phyloP scores from a whole-genome alignment of 2,888 invertebrate genomes.

The Anticlea derivata region DNA sequence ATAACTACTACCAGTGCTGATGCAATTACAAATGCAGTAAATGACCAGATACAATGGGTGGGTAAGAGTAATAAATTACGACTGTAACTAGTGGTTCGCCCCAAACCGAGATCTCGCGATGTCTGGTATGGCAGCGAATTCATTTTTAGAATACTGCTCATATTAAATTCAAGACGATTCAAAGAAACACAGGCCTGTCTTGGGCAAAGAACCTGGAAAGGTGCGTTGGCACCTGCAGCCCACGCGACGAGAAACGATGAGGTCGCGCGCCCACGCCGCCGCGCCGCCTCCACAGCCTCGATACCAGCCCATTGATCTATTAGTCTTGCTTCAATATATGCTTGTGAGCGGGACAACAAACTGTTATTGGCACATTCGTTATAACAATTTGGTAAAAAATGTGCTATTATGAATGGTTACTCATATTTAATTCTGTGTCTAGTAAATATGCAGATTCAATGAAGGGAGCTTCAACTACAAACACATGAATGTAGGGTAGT shows the following conservation, averaged over 20 bases:
- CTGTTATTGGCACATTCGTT: constrained; percentile 35
- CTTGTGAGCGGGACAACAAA: constrained; percentile 37
- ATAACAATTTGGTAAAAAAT: constrained; percentile 27
- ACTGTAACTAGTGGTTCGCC: constrained; percentile 34
- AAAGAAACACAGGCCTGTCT: background rate
- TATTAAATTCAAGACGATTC: background rate
- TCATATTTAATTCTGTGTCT: constrained; percentile 17
- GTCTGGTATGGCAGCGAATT: background rate
- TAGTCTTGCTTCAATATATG: constrained; percentile 23
- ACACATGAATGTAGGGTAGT: background rate
- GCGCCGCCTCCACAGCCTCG: constrained; percentile 41
- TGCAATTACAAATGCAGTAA: constrained; percentile 25
- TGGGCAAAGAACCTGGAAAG: constrained; percentile 61
- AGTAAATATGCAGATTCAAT: constrained; percentile 8
- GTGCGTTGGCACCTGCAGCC: constrained; percentile 79
- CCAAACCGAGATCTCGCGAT: too few species aligned
- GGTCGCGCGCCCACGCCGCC: constrained; percentile 67
- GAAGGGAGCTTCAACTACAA: background rate
- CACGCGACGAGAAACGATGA: constrained; percentile 59
- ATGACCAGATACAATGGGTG: constrained; percentile 21
- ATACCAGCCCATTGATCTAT: constrained; percentile 29
- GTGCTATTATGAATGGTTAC: constrained; percentile 18
- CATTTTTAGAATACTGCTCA: constrained; percentile 30
- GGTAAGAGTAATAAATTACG: constrained; percentile 25
- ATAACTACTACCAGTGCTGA: constrained; percentile 16